Conservation (phyloP, 2,888 invertebrate species). For the Stenotaenia linearis region DNA sequence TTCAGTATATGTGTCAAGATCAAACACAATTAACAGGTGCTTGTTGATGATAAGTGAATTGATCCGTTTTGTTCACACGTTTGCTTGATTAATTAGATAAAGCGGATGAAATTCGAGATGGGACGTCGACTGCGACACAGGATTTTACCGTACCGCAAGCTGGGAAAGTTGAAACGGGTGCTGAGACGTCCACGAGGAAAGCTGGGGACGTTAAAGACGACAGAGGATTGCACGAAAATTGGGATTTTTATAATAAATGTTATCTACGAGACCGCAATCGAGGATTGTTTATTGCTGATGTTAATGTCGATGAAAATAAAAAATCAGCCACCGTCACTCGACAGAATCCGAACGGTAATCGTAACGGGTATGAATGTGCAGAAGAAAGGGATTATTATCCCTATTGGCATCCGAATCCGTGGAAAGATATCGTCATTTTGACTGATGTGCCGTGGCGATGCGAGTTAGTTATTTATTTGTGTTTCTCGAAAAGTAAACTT, state of each 20-base stretch:
- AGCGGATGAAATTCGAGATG: background rate
- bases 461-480: constrained; percentile 40
- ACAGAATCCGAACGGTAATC: constrained; percentile 46
- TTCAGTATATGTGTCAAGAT: constrained; percentile 31
- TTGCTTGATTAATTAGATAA: background rate
- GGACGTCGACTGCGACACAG: background rate
- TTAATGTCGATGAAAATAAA: background rate
- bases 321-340: constrained; percentile 44
- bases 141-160: background rate
- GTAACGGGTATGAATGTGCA: constrained; percentile 47
- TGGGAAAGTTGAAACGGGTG: background rate
- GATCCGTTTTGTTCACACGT: background rate
- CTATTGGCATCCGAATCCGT: constrained; percentile 48
- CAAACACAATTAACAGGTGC: background rate
- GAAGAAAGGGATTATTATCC: constrained; percentile 49
- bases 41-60: no score
- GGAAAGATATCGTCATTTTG: constrained; percentile 47
- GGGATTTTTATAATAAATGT: constrained; percentile 3
- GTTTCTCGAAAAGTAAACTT: background rate
- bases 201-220: background rate
- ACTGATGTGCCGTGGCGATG: constrained; percentile 43
- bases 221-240: constrained; percentile 5
- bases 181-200: background rate
- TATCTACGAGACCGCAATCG: background rate
- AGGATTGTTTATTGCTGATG: constrained; percentile 17